Conservation (phyloP, 2,888 invertebrate genomes). For the Halictus ligatus region DNA sequence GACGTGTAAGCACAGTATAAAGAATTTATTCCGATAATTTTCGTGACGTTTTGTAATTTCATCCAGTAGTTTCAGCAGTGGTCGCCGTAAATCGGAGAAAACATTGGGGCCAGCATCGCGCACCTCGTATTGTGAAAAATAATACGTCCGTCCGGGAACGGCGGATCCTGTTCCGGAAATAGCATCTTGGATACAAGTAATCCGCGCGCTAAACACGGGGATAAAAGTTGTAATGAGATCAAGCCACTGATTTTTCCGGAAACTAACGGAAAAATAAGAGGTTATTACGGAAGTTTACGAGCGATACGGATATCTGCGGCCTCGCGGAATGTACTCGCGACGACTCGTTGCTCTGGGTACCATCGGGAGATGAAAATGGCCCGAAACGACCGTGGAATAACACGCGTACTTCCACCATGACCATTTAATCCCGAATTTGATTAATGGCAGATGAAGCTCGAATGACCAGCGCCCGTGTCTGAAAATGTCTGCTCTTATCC, state of each 20-base stretch:
- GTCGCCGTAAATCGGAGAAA: constrained; percentile 23
- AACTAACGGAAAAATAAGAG: constrained; percentile 27
- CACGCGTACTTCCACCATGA: neutral
- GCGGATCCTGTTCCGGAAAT: constrained; percentile 47
- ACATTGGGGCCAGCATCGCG: neutral
- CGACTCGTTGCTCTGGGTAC: too few species aligned
- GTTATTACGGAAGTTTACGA: constrained; percentile 50
- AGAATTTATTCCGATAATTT: neutral
- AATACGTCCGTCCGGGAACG: constrained; percentile 46
- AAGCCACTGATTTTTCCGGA: constrained; percentile 35
- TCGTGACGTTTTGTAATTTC: neutral
- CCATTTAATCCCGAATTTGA: neutral
- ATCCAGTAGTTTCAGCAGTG: constrained; percentile 9
- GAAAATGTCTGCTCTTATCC: neutral
- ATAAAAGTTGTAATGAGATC: constrained; percentile 65
- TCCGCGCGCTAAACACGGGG: constrained; percentile 50
- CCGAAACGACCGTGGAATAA: neutral
- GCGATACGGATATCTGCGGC: constrained; percentile 34
- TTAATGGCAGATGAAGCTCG: neutral
- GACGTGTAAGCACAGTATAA: too few species aligned
- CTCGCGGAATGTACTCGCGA: neutral
- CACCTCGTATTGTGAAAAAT: constrained; percentile 56
- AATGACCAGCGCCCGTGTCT: neutral
- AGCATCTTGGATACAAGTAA: constrained; percentile 53
- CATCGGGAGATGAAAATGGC: constrained; percentile 3